Conservation (phyloP, 2,888 invertebrate species). For the Ormyrus pomaceus region DNA sequence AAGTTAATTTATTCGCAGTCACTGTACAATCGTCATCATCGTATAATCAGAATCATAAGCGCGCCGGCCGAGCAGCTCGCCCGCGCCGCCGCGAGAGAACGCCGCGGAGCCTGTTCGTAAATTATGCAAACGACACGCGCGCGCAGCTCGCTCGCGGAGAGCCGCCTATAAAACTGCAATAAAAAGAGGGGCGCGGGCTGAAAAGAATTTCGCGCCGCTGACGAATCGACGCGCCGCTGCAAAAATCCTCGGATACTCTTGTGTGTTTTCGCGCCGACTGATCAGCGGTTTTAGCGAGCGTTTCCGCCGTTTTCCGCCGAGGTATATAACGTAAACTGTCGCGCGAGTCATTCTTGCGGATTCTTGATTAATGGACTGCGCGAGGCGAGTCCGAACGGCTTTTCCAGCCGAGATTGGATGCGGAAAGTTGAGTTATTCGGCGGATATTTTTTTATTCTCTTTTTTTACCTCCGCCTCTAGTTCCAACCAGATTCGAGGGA, state of each 20-base stretch:
- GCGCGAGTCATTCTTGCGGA: slow-evolving; percentile 23
- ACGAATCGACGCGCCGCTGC: neutral
- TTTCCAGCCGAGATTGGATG: slow-evolving; percentile 2
- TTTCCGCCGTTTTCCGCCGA: slow-evolving; percentile 4
- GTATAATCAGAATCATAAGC: slow-evolving; percentile 39
- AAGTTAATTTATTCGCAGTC: slow-evolving; percentile 55
- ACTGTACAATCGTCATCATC: slow-evolving; percentile 45
- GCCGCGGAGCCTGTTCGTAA: slow-evolving; percentile 31
- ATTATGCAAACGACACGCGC: slow-evolving; percentile 52
- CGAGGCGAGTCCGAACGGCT: slow-evolving; percentile 24
- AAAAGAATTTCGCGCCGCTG: slow-evolving; percentile 16
- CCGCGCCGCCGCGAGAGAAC: neutral
- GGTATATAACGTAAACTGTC: slow-evolving; percentile 39
- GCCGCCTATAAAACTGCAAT: slow-evolving; percentile 38
- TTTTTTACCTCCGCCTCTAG: too few relatives aligned
- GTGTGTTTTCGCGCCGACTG: neutral
- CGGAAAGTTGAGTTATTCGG: too few relatives aligned
- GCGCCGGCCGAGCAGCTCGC: neutral
- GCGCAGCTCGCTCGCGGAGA: neutral
- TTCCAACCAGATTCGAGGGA: too few relatives aligned
- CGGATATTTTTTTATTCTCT: too few relatives aligned
- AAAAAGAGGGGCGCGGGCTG: slow-evolving; percentile 10
- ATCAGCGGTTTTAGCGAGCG: slow-evolving; percentile 32
- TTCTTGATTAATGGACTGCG: slow-evolving; percentile 17
- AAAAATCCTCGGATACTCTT: slow-evolving; percentile 24